Conservation (phyloP, 1,140 invertebrate genomes). For the Nilaparvata lugens region DNA sequence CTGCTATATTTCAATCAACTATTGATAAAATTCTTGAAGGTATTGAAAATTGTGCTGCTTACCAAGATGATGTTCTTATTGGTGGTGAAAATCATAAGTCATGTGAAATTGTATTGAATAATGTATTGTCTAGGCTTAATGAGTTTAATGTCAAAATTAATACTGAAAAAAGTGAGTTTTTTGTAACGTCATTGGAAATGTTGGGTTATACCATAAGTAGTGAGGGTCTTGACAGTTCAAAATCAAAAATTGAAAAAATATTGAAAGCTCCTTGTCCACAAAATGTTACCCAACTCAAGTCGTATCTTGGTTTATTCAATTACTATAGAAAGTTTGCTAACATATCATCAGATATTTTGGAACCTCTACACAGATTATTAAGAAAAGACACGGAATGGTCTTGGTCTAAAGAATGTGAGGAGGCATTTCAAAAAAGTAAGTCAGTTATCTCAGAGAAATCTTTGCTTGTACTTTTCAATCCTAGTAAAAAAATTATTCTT, state of each 20-base stretch:
- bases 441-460: conserved; percentile 3
- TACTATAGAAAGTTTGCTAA: too few relatives aligned
- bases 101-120: background rate
- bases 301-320: conserved; percentile 13
- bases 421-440: conserved; percentile 20
- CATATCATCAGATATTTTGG: too few relatives aligned
- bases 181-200: background rate
- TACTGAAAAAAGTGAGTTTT: background rate
- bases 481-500: conserved; percentile 19
- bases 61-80: conserved; percentile 7
- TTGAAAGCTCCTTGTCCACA: conserved; percentile 3
- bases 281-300: background rate
- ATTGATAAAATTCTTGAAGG: conserved; percentile 29
- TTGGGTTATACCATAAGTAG: conserved; percentile 8
- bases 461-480: conserved; percentile 23
- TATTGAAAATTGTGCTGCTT: too few relatives aligned
- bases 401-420: conserved; percentile 14
- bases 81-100: background rate
- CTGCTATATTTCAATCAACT: conserved; percentile 31
- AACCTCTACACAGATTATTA: too few relatives aligned
- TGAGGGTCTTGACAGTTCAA: too few relatives aligned
- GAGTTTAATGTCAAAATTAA: too few relatives aligned
- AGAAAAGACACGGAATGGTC: background rate
- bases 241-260: conserved; percentile 7
- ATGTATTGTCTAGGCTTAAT: conserved; percentile 13